Evolutionary conservation across 1,140 invertebrate genomes (phyloP).

Genomic region (Schmidtea mediterranea): DNA sequence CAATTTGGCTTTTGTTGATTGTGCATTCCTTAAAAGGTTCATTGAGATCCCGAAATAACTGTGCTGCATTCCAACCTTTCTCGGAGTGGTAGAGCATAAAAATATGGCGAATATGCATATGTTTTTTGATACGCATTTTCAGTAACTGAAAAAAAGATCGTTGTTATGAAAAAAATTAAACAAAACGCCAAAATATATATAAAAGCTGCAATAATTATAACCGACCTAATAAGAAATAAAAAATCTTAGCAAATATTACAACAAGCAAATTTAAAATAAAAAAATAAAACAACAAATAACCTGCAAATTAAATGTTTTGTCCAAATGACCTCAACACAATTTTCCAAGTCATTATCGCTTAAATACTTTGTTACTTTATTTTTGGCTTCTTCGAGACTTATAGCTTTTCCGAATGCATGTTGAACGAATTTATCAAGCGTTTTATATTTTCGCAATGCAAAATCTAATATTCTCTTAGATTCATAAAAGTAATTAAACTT

Average conservation of each 20-base stretch:
- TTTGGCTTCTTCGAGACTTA: slow-evolving; percentile 15
- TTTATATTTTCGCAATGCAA: slow-evolving; percentile 15
- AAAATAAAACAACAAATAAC: slow-evolving; percentile 11
- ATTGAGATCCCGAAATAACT: too few relatives aligned
- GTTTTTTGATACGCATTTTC: too few relatives aligned
- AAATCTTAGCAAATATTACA: background rate
- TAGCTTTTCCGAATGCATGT: slow-evolving; percentile 15
- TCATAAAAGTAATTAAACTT: slow-evolving; percentile 17
- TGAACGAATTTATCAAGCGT: slow-evolving; percentile 15
- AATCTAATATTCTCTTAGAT: slow-evolving; percentile 16
- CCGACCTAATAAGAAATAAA: background rate
- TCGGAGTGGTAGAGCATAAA: too few relatives aligned
- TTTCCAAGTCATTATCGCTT: slow-evolving; percentile 15
- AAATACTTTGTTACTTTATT: slow-evolving; percentile 16
- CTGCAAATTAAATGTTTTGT: slow-evolving; percentile 17
- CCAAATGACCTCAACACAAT: slow-evolving; percentile 18
- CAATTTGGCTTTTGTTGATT: too few relatives aligned
- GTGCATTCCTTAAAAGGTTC: too few relatives aligned
- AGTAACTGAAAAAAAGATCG: too few relatives aligned
- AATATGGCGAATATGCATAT: too few relatives aligned
- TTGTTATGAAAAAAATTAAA: background rate
- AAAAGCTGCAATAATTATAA: background rate
- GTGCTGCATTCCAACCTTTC: too few relatives aligned
- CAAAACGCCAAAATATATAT: background rate
- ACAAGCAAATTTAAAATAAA: background rate